Evolutionary conservation across 2,113 vertebrate species (phyloP), one percentile per base, ranked within the genome.

Genomic region (Hyperopisus bebe): DNA sequence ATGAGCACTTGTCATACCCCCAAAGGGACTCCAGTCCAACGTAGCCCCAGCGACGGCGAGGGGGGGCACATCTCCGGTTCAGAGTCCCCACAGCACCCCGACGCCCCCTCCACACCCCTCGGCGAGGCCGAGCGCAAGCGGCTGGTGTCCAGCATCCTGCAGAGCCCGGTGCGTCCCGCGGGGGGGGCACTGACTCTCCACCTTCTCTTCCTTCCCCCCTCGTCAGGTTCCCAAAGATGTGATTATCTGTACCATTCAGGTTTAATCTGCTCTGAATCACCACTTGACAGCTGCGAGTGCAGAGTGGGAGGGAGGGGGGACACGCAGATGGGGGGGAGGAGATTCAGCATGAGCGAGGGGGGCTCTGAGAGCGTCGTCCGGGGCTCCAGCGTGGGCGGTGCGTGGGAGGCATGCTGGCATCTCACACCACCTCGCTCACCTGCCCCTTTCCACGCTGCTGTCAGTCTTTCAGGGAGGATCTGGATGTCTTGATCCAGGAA

Each of bases 401-500:
- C 44, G 84, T 35, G 70, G 70, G 70, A 17, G 58, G 90, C 13
- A 21, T 62, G 80, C 44, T 88, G 55, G 62, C 58, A 74, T 83
- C 51, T 15, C 87, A 70, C 55, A 44, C 85, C 50, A 13, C n/a
- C 21, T 66, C 21, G 8, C 58, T 70, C 83, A 82, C 89, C 39
- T 35, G 15, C 51, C 58, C 39, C 24, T 39, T 5, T 77, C 89
- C 17, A 51, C 17, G 21, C 48, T 42, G 27, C 35, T 88, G 80
- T 10, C 90, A 99, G 98, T 99, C 98, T 80, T 99, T 99, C 94
- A 96, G 97, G 92, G 98, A 99, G 93, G 98, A 99, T 95, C 95
- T 99, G 95, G 98, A 99, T 93, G 96, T 96, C 92, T 95, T 99
- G 92, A 99, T 99, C 95, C 98, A 99, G 95, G 98, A 99, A 90